Base-by-base conservation (phyloP, 2,797 vertebrate species). In the Rhabdophis nuchalis region DNA sequence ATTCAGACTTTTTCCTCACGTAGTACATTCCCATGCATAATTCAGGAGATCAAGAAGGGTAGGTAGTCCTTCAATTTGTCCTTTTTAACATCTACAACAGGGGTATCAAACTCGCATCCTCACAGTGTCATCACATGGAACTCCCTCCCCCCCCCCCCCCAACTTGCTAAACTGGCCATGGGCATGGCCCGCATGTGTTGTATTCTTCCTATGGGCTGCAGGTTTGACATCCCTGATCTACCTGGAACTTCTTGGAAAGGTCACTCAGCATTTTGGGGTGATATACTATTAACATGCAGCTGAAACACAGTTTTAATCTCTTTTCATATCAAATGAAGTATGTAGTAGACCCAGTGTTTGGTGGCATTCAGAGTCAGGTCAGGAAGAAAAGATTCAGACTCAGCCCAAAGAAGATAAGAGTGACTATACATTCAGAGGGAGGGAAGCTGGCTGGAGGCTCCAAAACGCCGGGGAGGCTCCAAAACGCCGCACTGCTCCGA, bases 171-270 rank as follows among this genome's bases (percentile, higher is more conserved):
- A 60, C 9, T 25, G 3, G 16, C 1, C 4, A 18, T 56, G 16
- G 58, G 2, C 27, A 25, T 60, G 58, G 58, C 58, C 58, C 27
- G 58, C 3, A 10, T 8, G 8, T 60, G 58, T 27, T 11, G 8
- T 10, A 60, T 60, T 25, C 4, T 3, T 25, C 58, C 25, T 10
- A 0, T 1, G 25, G 58, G 8, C 58, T 0, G 3, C 0, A 3
- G 27, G 25, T 60, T 60, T 60, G 58, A 60, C 25, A 60, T 9
- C 58, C 9, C 58, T 60, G 58, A 60, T 27, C 58, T 60, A 60
- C n/a, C 32, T 32, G n/a, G 36, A 72, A 72, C n/a, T 72, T 6
- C 5, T 18, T 32, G n/a, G n/a, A 32, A 72, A 72, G 5, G n/a
- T 36, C 64, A 36, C 18, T 6, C n/a, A 18, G 5, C 14, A 72